Evolutionary conservation across 2,797 vertebrate genomes (phyloP), one percentile per base, ranked within the genome.

Genomic region (Phylloscopus collybita): DNA sequence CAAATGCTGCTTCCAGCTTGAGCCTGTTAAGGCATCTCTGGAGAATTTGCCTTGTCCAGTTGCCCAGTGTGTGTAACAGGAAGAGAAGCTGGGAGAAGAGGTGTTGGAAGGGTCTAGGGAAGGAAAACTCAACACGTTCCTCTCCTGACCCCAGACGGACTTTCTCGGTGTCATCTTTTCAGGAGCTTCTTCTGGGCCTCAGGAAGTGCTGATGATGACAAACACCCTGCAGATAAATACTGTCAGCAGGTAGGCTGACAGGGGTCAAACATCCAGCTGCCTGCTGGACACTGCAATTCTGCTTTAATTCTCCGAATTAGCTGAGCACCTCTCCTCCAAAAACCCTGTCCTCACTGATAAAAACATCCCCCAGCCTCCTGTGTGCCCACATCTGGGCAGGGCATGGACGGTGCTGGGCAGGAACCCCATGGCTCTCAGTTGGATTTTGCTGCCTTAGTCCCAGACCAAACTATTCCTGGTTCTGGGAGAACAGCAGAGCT

Each of bases 31-130:
- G 36, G 53, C 44, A 66, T 2, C 29, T 34, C 10, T 2, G 12
- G 30, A 74, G 49, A 56, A 59, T 49, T 21, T 32, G 53, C 36
- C 27, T 78, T 56, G 21, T 30, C 27, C 2, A 1, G 7, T 36
- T 79, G 45, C 30, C 59, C 27, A 25, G 22, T 11, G 11, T 27
- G 32, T 34, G 70, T 34, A 25, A 22, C 10, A 29, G 70, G 51
- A 53, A 40, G 51, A 64, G 36, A 36, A 34, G 26, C 2, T 65
- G 65, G 36, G 26, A 84, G 22, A 62, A 53, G 50, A 83, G 18
- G 12, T 4, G 12, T 3, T 32, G 27, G 54, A 56, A 90, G 22
- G 1, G 0, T 9, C 20, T 1, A 51, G n/a, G 20, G 45, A 53
- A 53, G 50, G 17, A 47, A 67, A 71, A 1, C 3, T 25, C 10